Evolutionary conservation across 2,888 invertebrate genomes (phyloP).

Genomic region (Cheilosia vernalis): DNA sequence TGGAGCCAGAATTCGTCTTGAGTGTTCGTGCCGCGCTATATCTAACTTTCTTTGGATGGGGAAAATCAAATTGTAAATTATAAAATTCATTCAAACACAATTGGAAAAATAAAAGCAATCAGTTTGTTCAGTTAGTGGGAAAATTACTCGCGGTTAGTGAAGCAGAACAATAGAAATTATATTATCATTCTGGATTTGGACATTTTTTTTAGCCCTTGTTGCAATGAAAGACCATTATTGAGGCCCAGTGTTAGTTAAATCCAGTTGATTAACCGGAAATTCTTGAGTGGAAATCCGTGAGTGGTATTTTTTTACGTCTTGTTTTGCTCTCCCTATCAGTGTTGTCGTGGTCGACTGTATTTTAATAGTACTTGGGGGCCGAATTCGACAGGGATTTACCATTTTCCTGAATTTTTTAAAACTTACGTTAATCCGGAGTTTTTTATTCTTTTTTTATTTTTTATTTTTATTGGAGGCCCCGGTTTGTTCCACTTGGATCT

Average conservation of each 20-base stretch:
- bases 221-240: neutral
- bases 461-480: no score
- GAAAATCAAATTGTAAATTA: neutral
- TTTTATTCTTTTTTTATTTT: no score
- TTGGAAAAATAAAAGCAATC: no score
- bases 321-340: neutral
- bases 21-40: conserved; percentile 12
- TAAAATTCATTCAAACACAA: neutral
- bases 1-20: neutral
- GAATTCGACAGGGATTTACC: no score
- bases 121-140: no score
- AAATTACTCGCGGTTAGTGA: no score
- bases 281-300: conserved; percentile 42
- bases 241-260: neutral
- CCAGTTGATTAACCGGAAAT: conserved; percentile 44
- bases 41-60: neutral
- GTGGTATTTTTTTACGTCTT: conserved; percentile 23
- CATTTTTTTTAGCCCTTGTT: neutral
- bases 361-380: no score
- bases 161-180: neutral
- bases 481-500: no score
- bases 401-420: no score
- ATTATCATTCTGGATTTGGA: neutral
- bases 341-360: neutral
- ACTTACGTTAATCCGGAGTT: no score